These are phyloP conservation scores for Pungitius pungitius DNA, from an alignment of 2,113 vertebrate species.

Conservation along the genomic window DNA sequence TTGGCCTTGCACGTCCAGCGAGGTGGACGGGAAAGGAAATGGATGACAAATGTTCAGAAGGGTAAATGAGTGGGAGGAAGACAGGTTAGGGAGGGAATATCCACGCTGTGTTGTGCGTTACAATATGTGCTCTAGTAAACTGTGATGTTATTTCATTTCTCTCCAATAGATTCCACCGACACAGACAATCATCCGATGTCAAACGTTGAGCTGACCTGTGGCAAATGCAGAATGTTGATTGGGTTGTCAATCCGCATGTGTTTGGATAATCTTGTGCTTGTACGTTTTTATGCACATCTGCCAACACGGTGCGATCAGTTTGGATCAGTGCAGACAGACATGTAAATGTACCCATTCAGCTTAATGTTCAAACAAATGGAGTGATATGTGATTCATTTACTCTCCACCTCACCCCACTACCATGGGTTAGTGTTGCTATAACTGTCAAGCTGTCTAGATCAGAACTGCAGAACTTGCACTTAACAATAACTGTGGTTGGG, in stretches of 20 bases:
- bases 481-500: too few relatives aligned
- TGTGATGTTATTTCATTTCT: background rate
- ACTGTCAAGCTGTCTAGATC: background rate
- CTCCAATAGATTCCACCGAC: background rate
- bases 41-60: slow-evolving; percentile 65
- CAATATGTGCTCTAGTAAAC: slow-evolving; percentile 11
- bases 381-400: background rate
- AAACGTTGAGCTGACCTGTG: background rate
- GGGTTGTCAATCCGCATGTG: background rate
- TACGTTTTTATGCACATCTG: background rate
- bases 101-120: slow-evolving; percentile 26
- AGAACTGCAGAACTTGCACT: background rate
- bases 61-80: slow-evolving; percentile 60
- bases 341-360: background rate
- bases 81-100: slow-evolving; percentile 27
- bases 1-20: slow-evolving; percentile 72
- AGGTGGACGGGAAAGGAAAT: slow-evolving; percentile 37
- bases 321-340: background rate
- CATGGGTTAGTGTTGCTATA: background rate
- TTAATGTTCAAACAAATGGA: slow-evolving; percentile 2
- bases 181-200: slow-evolving; percentile 3
- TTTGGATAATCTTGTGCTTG: background rate
- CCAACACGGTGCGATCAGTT: background rate
- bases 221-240: background rate
- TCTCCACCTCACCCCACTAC: background rate